Conservation (phyloP, 2,888 invertebrate species). For the Galeopsomyia nigrocyanea region DNA sequence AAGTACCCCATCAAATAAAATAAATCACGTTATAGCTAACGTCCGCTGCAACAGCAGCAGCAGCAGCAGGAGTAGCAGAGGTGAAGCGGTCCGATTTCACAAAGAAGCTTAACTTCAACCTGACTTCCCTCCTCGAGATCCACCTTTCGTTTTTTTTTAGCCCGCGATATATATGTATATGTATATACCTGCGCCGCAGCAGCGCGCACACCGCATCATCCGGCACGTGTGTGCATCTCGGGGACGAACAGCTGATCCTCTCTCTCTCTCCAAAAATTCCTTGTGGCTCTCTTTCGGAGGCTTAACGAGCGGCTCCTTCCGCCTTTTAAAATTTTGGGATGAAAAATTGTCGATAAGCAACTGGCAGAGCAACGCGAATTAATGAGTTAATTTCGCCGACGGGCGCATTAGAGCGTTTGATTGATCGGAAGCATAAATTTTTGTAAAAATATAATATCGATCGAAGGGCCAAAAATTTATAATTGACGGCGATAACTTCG, state of each 20-base stretch:
- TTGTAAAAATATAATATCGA: constrained; percentile 1
- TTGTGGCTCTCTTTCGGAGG: neutral
- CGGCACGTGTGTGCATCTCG: constrained; percentile 19
- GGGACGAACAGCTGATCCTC: constrained; percentile 41
- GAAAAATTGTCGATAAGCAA: constrained; percentile 12
- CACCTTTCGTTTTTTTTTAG: no score
- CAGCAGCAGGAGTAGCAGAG: no score
- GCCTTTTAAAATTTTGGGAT: constrained; percentile 4
- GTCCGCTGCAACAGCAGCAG: no score
- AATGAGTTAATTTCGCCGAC: constrained; percentile 29
- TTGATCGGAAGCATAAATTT: neutral
- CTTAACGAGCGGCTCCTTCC: neutral
- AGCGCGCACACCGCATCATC: neutral
- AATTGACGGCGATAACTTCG: constrained; percentile 14
- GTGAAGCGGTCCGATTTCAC: neutral
- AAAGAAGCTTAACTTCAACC: constrained; percentile 41
- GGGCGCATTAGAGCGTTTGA: neutral
- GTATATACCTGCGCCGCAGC: constrained; percentile 19
- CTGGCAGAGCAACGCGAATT: constrained; percentile 25
- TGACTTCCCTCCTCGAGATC: neutral
- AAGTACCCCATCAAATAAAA: neutral
- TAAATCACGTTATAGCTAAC: constrained; percentile 4
- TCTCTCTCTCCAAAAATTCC: constrained; percentile 14
- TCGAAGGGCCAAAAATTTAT: neutral
- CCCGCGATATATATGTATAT: neutral